phyloP scores from a whole-genome alignment of 2,113 vertebrate genomes.

The Tiliqua scincoides region DNA sequence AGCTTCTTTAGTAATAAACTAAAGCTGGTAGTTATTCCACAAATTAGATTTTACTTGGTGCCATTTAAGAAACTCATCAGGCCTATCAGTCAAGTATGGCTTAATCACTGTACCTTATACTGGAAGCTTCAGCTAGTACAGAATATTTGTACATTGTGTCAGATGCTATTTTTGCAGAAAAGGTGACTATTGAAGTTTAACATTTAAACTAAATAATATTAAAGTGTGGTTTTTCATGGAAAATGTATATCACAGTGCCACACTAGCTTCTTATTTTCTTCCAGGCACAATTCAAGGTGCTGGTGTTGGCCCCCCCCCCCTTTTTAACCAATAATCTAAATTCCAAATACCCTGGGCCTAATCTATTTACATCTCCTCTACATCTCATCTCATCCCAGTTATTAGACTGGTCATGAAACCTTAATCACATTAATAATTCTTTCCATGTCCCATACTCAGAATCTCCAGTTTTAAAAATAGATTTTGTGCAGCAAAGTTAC shows the following conservation, averaged over 20 bases:
- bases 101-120: not conserved
- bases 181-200: not conserved
- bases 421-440: not conserved
- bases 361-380: not conserved
- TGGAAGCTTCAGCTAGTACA: not conserved
- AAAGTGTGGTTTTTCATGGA: not conserved
- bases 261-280: not conserved
- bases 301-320: too few species aligned
- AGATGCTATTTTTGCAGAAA: not conserved
- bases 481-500: not conserved
- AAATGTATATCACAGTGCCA: too few species aligned
- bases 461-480: not conserved
- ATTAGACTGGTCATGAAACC: not conserved
- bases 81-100: not conserved
- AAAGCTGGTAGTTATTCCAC: conserved; percentile 46
- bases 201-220: not conserved
- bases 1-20: conserved; percentile 33
- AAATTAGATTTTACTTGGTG: conserved; percentile 54
- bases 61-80: conserved; percentile 28
- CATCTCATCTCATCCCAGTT: not conserved
- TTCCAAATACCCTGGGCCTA: not conserved
- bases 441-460: not conserved
- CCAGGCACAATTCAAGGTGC: not conserved
- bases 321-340: not conserved
- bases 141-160: not conserved